Conservation (phyloP, 2,113 vertebrate genomes). For the Myodes glareolus region DNA sequence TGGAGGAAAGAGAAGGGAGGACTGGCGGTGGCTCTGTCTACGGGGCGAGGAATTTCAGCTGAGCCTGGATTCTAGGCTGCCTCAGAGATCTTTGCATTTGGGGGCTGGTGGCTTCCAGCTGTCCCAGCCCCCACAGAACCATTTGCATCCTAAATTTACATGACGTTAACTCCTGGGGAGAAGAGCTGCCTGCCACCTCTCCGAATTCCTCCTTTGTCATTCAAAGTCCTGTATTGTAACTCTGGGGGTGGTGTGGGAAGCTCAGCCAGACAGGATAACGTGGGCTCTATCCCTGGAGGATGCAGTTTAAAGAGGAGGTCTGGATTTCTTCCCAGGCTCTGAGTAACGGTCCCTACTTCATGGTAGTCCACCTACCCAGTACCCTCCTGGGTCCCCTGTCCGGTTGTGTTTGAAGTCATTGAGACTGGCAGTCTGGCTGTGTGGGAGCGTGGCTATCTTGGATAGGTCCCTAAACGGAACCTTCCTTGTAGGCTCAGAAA, state of each 20-base stretch:
- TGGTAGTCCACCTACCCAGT: background rate
- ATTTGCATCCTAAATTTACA: slow-evolving; percentile 78
- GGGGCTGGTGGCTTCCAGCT: slow-evolving; percentile 1
- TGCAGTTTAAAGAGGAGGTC: background rate
- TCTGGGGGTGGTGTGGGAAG: background rate
- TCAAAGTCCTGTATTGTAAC: slow-evolving; percentile 16
- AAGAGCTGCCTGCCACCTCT: background rate
- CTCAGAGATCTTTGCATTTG: slow-evolving; percentile 55
- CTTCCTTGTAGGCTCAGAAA: background rate
- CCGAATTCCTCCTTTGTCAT: background rate
- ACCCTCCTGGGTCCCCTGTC: background rate
- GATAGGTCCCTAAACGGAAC: background rate
- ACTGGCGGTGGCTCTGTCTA: background rate
- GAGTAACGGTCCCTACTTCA: background rate
- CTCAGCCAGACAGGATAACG: background rate
- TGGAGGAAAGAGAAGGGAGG: background rate
- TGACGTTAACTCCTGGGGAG: slow-evolving; percentile 59
- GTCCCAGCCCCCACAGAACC: background rate
- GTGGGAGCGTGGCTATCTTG: background rate
- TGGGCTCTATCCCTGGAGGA: background rate
- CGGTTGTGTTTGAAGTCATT: background rate
- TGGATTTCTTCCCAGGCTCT: background rate
- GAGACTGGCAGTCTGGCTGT: background rate
- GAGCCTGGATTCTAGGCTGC: background rate
- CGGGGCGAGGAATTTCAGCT: background rate